Conservation (phyloP, 2,888 invertebrate genomes). For the Amblyteles armatorius region DNA sequence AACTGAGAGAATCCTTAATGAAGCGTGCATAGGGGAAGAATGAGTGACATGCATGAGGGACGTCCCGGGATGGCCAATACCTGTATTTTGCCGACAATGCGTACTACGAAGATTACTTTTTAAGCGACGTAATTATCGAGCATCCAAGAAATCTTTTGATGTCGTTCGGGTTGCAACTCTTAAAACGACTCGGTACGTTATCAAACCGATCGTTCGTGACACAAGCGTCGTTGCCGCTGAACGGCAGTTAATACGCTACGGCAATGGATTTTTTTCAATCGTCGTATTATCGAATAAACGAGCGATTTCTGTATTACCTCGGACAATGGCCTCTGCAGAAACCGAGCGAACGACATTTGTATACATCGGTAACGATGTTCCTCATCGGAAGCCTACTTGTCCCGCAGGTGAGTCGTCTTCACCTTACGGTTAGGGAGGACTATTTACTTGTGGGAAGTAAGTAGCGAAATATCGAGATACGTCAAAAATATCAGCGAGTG, state of each 20-base stretch:
- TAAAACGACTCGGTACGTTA: background rate
- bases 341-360: constrained; percentile 1
- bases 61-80: no score
- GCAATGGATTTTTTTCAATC: constrained; percentile 48
- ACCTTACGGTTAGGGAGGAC: no score
- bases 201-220: background rate
- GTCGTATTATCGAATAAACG: constrained; percentile 36
- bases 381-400: constrained; percentile 42
- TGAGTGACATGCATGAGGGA: no score
- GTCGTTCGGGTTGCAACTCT: background rate
- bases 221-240: background rate
- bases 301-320: constrained; percentile 14
- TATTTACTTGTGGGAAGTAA: no score
- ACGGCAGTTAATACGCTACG: background rate
- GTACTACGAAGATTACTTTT: no score
- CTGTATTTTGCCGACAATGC: no score
- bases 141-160: no score
- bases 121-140: no score
- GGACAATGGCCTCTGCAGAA: constrained; percentile 54
- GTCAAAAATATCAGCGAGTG: constrained; percentile 30
- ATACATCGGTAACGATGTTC: constrained; percentile 9
- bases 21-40: background rate
- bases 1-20: constrained; percentile 25
- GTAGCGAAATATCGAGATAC: background rate
- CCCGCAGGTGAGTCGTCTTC: constrained; percentile 24